A percentile compares a stretch with the other conserved stretches of the same genome.
These are phyloP conservation scores for Lerista edwardsae DNA, from an alignment of 2,797 vertebrate genomes.

Conservation along the genomic window DNA sequence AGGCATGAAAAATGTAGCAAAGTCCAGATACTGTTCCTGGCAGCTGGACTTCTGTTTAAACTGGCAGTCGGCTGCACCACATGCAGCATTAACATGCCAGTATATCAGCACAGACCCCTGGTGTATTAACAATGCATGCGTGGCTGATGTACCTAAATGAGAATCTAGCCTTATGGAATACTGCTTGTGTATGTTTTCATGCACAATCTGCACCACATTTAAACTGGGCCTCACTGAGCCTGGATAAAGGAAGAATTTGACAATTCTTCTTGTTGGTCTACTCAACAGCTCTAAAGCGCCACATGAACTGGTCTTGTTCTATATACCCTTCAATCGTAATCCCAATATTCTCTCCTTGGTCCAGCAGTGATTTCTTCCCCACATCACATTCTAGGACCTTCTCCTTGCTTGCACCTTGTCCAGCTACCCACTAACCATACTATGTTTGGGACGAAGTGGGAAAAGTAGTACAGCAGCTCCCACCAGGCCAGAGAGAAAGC, in stretches of 20 bases:
- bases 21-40: not conserved
- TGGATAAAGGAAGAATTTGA: no score
- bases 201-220: not conserved
- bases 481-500: not conserved
- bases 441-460: not conserved
- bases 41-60: not conserved
- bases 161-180: not conserved
- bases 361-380: not conserved
- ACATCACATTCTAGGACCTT: not conserved
- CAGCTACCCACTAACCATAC: not conserved
- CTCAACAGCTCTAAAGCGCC: no score
- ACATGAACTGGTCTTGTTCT: not conserved
- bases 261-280: no score
- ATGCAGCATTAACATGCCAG: not conserved
- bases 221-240: not conserved
- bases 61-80: not conserved
- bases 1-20: not conserved
- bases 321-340: not conserved
- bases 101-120: not conserved
- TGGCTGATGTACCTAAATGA: not conserved
- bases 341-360: not conserved
- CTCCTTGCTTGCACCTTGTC: not conserved
- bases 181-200: not conserved
- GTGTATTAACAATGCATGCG: not conserved
- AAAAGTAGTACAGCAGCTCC: not conserved